These are phyloP conservation scores for Uloborus diversus DNA, from an alignment of 1,140 invertebrate genomes.

Conservation along the genomic window DNA sequence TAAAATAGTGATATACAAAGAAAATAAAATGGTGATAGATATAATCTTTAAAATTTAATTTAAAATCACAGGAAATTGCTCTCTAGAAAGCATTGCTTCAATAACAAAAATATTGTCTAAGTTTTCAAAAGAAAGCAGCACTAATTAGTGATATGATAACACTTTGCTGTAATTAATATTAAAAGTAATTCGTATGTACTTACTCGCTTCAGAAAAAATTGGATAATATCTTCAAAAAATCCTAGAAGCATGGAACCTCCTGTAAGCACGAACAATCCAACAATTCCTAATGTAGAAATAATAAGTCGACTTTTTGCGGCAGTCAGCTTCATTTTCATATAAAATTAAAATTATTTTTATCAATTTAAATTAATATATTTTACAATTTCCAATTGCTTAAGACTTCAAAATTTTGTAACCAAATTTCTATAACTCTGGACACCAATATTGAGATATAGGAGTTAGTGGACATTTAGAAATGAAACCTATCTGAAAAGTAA, in stretches of 20 bases:
- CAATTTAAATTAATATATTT: constrained; percentile 8
- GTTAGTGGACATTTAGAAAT: constrained; percentile 17
- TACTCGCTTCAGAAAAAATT: constrained; percentile 31
- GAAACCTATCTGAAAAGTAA: constrained; percentile 13
- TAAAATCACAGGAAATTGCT: too few species aligned
- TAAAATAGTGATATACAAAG: too few species aligned
- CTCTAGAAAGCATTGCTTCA: too few species aligned
- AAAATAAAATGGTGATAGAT: too few species aligned
- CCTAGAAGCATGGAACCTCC: background rate
- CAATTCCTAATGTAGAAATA: background rate
- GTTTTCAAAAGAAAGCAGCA: too few species aligned
- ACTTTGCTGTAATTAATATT: too few species aligned
- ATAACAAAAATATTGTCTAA: too few species aligned
- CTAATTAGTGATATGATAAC: too few species aligned
- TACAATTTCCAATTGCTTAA: background rate
- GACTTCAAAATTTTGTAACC: background rate
- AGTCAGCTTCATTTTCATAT: constrained; percentile 32
- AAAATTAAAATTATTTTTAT: background rate
- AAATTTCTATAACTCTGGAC: background rate
- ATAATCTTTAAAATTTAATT: too few species aligned
- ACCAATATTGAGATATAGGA: background rate
- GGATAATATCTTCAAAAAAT: constrained; percentile 23
- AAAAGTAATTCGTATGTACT: background rate
- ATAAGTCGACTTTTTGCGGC: constrained; percentile 12
- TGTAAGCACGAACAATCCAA: background rate